Percentiles rank a stretch among this genome's conserved stretches.
phyloP scores from a whole-genome alignment of 2,113 vertebrate genomes.

The Rhizomys pruinosus region DNA sequence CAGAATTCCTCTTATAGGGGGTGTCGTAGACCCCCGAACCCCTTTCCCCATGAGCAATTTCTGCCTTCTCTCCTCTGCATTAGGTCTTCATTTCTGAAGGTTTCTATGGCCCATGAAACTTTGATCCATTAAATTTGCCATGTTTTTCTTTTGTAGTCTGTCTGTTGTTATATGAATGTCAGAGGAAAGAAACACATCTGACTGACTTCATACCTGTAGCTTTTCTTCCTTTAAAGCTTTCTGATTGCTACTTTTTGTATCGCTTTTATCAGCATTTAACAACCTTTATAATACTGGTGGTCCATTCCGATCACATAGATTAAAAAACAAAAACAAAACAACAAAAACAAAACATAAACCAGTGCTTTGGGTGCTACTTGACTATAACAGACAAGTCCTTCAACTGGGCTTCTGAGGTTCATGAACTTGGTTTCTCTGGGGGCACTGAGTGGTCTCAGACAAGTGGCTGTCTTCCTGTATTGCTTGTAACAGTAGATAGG shows the following conservation, averaged over 20 bases:
- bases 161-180: background rate
- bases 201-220: background rate
- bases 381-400: background rate
- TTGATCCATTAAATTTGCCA: background rate
- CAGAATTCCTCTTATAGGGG: background rate
- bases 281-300: background rate
- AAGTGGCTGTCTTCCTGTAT: background rate
- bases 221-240: background rate
- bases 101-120: background rate
- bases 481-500: background rate
- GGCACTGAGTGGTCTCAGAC: background rate
- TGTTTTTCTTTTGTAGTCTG: background rate
- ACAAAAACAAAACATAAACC: constrained; percentile 2
- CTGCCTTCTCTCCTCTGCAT: background rate
- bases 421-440: background rate
- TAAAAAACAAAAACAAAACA: background rate
- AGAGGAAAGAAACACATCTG: background rate
- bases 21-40: background rate
- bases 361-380: background rate
- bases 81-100: background rate
- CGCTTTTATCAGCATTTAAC: background rate
- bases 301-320: background rate
- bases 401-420: background rate
- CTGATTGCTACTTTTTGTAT: background rate
- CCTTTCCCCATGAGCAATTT: background rate